These are phyloP conservation scores for Antedon mediterranea DNA, from an alignment of 53 echinoderm and acorn worm genomes.

Conservation along the genomic window DNA sequence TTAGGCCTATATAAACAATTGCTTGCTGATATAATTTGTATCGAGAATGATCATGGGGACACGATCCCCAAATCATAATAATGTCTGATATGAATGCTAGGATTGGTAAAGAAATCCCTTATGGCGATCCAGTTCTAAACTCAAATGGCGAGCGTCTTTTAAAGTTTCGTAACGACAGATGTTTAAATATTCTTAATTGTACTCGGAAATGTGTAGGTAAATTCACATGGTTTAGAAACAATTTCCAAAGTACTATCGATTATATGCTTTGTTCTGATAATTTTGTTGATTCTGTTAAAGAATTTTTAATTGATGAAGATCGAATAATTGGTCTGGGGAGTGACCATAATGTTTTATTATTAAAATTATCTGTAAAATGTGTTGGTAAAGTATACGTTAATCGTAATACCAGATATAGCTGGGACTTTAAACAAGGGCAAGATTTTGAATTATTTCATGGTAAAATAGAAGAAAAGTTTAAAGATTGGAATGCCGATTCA, in stretches of 20 bases:
- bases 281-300: background rate
- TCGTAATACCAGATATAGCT: background rate
- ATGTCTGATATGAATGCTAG: background rate
- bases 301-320: background rate
- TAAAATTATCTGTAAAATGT: background rate
- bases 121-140: background rate
- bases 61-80: background rate
- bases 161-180: background rate
- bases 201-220: background rate
- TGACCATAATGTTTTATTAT: background rate
- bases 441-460: background rate
- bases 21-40: background rate
- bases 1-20: background rate
- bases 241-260: background rate
- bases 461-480: background rate
- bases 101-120: background rate
- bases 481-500: background rate
- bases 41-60: background rate
- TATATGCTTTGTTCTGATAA: background rate
- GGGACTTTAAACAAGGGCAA: background rate
- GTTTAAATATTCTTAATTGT: background rate
- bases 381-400: background rate
- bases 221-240: background rate
- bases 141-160: background rate
- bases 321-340: background rate